phyloP scores from a whole-genome alignment of 1,140 invertebrate species.

The Planococcus citri region DNA sequence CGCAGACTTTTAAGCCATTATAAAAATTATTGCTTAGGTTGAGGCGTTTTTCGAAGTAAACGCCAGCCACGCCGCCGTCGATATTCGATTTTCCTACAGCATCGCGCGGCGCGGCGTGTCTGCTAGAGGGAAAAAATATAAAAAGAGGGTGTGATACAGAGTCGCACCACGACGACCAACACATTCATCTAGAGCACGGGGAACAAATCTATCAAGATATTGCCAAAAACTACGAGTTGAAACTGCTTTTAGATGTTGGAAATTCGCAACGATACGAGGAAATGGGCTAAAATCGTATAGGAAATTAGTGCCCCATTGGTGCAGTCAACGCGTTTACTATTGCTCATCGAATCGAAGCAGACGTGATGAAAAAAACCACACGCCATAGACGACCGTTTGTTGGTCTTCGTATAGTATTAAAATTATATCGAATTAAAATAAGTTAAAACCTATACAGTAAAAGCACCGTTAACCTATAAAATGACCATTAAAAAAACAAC shows the following conservation, averaged over 20 bases:
- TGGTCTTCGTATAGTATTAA: not conserved
- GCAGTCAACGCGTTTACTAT: too few species aligned
- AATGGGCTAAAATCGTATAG: too few species aligned
- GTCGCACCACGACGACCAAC: too few species aligned
- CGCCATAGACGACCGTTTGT: not conserved
- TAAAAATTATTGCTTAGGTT: slow-evolving; percentile 2
- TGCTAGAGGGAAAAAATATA: not conserved
- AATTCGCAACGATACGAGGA: not conserved
- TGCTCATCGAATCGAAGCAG: too few species aligned
- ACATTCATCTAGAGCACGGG: not conserved
- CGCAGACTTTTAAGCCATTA: not conserved
- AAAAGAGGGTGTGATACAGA: not conserved
- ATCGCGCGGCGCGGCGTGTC: too few species aligned
- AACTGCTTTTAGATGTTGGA: not conserved
- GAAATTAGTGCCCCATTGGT: too few species aligned
- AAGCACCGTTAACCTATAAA: slow-evolving; percentile 7
- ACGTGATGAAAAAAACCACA: not conserved
- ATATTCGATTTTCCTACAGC: not conserved
- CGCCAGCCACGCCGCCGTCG: not conserved
- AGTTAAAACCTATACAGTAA: not conserved
- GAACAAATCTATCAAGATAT: not conserved
- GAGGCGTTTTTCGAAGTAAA: not conserved
- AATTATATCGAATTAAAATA: not conserved
- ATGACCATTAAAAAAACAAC: not conserved
- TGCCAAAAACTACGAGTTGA: slow-evolving; percentile 6